Conservation (phyloP, 64 coral and sea anemone species). For the Porites australiensis region DNA sequence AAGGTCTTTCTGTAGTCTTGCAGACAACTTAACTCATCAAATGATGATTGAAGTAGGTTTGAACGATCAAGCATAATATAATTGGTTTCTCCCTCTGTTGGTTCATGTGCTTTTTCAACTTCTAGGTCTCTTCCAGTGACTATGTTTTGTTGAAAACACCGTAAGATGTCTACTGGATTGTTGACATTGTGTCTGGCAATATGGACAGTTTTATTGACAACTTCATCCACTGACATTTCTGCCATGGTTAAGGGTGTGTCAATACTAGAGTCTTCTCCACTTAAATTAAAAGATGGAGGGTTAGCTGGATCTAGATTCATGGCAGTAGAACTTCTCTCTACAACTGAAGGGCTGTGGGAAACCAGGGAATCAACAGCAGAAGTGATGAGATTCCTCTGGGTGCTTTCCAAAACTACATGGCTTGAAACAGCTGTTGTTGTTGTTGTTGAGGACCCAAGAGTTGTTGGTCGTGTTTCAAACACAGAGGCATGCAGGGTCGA, state of each 20-base stretch:
- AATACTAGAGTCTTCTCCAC: not conserved
- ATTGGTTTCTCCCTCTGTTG: not conserved
- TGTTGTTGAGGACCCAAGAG: too few species aligned
- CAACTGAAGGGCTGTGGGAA: too few species aligned
- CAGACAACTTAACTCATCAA: not conserved
- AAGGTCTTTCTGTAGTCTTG: not conserved
- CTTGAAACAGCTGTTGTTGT: too few species aligned
- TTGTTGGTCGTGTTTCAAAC: too few species aligned
- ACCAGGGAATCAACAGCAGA: too few species aligned
- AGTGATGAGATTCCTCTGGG: too few species aligned
- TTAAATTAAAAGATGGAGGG: not conserved
- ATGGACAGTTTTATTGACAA: too few species aligned
- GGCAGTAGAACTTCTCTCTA: too few species aligned
- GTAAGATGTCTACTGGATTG: constrained; percentile 13
- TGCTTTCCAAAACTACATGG: too few species aligned
- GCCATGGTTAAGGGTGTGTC: not conserved
- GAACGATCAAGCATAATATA: not conserved
- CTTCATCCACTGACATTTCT: not conserved
- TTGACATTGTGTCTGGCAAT: not conserved
- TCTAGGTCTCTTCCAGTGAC: constrained; percentile 1
- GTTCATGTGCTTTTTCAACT: not conserved
- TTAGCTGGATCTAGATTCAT: too few species aligned
- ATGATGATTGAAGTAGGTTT: not conserved
- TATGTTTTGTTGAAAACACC: constrained; percentile 9
- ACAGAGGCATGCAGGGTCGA: too few species aligned